Percentiles rank a stretch among this genome's conserved stretches.
Conservation (phyloP, 2,888 invertebrate genomes). For the Agrotis segetum region DNA sequence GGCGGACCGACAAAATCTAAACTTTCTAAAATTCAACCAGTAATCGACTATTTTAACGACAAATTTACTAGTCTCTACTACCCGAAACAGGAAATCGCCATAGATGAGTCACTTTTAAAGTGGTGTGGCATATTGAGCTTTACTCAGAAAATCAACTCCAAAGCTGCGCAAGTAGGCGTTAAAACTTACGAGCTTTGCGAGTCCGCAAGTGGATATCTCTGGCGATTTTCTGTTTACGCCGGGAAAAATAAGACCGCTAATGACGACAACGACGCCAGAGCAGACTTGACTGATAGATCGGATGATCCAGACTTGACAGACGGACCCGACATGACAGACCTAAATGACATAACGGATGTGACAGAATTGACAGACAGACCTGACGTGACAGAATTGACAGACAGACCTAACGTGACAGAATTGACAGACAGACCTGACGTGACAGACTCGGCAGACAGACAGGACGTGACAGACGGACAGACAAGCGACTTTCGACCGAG, state of each 20-base stretch:
- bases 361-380: too few species aligned
- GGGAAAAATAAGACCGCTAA: neutral
- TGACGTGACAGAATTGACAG: neutral
- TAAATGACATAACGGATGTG: too few species aligned
- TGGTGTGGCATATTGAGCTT: constrained; percentile 4
- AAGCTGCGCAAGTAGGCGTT: constrained; percentile 5
- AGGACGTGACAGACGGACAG: too few species aligned
- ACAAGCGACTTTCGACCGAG: neutral
- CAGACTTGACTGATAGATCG: neutral
- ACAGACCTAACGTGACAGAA: too few species aligned
- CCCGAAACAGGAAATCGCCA: constrained; percentile 1
- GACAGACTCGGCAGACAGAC: neutral
- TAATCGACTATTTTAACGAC: neutral
- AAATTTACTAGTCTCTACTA: constrained; percentile 5
- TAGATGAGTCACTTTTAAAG: constrained; percentile 16
- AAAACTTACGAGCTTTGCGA: constrained; percentile 8
- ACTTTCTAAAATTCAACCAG: neutral
- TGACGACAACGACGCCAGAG: neutral
- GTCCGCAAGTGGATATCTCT: constrained; percentile 4
- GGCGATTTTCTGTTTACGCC: constrained; percentile 4
- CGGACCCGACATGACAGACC: too few species aligned
- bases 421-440: too few species aligned
- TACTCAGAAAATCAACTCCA: neutral
- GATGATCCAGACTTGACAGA: neutral
- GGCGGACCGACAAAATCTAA: constrained; percentile 3